Evolutionary conservation across 2,797 vertebrate genomes (phyloP).

Genomic region (Glyptemys insculpta): DNA sequence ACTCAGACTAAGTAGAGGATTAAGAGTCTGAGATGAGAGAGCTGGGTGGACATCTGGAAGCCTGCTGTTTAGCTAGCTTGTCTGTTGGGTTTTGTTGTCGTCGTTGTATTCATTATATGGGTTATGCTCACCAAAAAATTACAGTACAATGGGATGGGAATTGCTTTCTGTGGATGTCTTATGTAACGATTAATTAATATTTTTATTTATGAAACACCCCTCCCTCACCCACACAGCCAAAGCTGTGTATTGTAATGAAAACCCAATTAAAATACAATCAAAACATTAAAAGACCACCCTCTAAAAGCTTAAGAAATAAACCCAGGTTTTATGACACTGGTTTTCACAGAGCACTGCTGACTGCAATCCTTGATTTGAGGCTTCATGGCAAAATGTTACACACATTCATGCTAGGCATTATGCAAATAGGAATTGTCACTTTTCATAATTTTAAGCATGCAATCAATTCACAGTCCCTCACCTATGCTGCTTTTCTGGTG

Average conservation of each 20-base stretch:
- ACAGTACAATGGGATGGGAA: neutral
- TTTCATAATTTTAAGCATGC: neutral
- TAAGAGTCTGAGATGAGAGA: constrained; percentile 72
- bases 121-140: neutral
- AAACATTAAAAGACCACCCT: neutral
- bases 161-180: neutral
- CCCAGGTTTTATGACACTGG: neutral
- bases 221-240: neutral
- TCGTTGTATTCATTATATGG: constrained; percentile 15
- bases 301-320: neutral
- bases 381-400: neutral
- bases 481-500: neutral
- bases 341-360: neutral
- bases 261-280: neutral
- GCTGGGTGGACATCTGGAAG: constrained; percentile 68
- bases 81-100: constrained; percentile 15
- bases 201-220: neutral
- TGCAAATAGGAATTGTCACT: neutral
- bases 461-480: neutral
- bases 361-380: neutral
- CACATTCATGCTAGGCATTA: neutral
- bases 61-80: constrained; percentile 62
- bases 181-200: neutral
- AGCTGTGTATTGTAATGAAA: rapidly evolving
- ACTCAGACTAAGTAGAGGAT: constrained; percentile 74